Evolutionary conservation across 2,113 vertebrate species (phyloP), one percentile per base, ranked within the genome.

Genomic region (Ammospiza caudacuta): DNA sequence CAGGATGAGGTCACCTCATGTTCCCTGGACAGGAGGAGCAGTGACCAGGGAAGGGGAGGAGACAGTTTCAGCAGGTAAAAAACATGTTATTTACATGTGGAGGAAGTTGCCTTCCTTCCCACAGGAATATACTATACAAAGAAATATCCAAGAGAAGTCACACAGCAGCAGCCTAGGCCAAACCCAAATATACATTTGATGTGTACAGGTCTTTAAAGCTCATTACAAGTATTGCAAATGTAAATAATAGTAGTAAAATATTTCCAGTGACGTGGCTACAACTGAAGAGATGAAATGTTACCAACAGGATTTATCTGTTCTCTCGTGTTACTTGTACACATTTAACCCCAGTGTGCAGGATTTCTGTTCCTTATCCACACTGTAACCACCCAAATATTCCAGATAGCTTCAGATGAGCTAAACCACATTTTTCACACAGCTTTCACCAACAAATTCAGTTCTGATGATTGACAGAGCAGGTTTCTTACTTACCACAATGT

Each of bases 121-220:
- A 69, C 9, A 93, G 95, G 95, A 96, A 94, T 93, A 78, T 47
- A 89, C 31, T 72, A 72, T 92, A 97, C 85, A 96, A 96, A 96
- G 93, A 91, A 95, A 90, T 33, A 33, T 83, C 94, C 92, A 94
- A 88, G 94, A 95, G 91, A 94, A 88, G 80, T 97, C 95, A 97
- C 80, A 95, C 39, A 63, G 81, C 24, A 72, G 91, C 92, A 97
- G 82, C 95, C 95, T 96, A 97, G 70, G 95, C 87, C 96, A 95
- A 98, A 98, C 94, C 93, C 92, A 97, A 98, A 98, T 97, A 98
- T 46, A 97, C 96, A 96, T 97, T 90, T 97, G 74, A 95, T 95
- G 95, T 94, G 81, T 96, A 98, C 80, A 98, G 96, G 94, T 91
- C 92, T 92, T 97, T 97, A 96, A 98, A 98, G 96, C 97, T 94